A percentile compares a stretch with the other conserved stretches of the same genome.
Evolutionary conservation across 2,888 invertebrate genomes (phyloP).

Genomic region (Iselma pallidipennis): DNA sequence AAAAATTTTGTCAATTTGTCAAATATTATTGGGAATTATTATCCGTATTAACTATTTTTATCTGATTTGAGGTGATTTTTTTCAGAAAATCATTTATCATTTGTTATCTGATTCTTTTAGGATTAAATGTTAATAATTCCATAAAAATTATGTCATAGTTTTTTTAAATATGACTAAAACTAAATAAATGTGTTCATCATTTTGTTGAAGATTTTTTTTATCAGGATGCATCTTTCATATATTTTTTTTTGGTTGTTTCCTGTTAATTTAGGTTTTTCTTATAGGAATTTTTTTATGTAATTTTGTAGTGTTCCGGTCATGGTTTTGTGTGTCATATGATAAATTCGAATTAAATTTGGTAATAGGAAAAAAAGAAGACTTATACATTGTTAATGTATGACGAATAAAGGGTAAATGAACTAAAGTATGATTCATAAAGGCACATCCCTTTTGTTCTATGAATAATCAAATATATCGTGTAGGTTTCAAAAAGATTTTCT

Average conservation of each 20-base stretch:
- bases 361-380: constrained; percentile 7
- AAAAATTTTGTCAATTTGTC: too few relatives aligned
- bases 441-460: constrained; percentile 21
- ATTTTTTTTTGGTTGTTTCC: constrained; percentile 3
- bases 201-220: constrained; percentile 9
- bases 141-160: constrained; percentile 7
- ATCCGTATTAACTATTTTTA: not conserved
- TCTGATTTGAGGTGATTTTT: too few relatives aligned
- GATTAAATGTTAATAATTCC: not conserved
- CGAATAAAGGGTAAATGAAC: constrained; percentile 19
- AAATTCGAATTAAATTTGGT: constrained; percentile 5
- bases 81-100: not conserved
- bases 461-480: constrained; percentile 12
- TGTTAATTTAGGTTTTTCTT: not conserved
- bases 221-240: constrained; percentile 4
- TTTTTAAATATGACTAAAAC: not conserved
- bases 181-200: constrained; percentile 9
- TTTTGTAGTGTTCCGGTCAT: constrained; percentile 16
- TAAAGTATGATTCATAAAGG: constrained; percentile 10
- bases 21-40: not conserved
- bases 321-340: constrained; percentile 18
- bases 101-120: not conserved
- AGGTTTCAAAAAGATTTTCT: constrained; percentile 14
- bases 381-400: constrained; percentile 4
- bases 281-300: constrained; percentile 13